Evolutionary conservation across 2,888 invertebrate genomes (phyloP), one percentile per base, ranked within the genome.

Genomic region (Anaspis maculata): DNA sequence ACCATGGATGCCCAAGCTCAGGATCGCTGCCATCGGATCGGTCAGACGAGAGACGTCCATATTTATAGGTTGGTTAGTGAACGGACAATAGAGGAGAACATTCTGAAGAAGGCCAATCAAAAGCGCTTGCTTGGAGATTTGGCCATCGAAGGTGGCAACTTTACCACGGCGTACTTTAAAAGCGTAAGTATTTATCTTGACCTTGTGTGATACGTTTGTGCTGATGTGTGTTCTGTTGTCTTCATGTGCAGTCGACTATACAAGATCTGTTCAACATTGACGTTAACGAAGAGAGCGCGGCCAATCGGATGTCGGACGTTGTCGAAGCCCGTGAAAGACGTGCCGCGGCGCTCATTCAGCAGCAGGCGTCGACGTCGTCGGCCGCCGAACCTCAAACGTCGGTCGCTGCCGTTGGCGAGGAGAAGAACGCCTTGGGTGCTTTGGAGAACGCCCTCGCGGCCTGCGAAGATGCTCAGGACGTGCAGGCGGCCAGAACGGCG

Each of bases 1-100:
- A 97, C 96, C 3, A 97, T 98, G 96, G 98, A 98, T 72, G 96
- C 96, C 40, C 91, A 92, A 64, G 91, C 90, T 44, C 90, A 90
- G 68, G 91, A 91, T 70, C 77, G 95, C 50, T 96, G 96, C 66
- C 98, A 99, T 72, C 80, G 98, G 54, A 98, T 99, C 64, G 98
- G 98, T 0, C 98, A 99, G 72, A 98, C 97, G 11, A 74, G 96
- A 51, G 96, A 98, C 74, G 98, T 99, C 43, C 94, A 96, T 69
- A 96, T 98, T 59, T 97, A 92, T 69, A 72, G 79, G 76, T 16
- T 99, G 52, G 88, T 99, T 38, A 94, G 95, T 61, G 91, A 95
- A 62, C 86, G 83, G 68, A 97, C 98, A 6, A 88, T 98, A 25
- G 98, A 98, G 72, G 98, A 99, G 68, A 99, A 99, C 69, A 99